Evolutionary conservation across 2,113 vertebrate species (phyloP), one percentile per base, ranked within the genome.

Genomic region (Callocephalon fimbriatum): DNA sequence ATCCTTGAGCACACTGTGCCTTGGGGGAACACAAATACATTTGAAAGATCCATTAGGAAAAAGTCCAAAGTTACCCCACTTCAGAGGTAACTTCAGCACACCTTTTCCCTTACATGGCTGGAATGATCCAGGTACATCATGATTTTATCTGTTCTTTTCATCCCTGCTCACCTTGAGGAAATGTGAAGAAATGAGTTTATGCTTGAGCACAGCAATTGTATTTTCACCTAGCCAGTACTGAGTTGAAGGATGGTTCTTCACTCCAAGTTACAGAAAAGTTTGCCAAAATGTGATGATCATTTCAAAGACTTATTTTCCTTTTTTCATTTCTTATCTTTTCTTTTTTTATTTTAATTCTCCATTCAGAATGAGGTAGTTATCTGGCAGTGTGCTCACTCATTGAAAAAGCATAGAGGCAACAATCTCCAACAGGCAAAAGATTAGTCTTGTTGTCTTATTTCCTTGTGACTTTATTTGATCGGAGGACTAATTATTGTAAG

Each of bases 1-100:
- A 25, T 12, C 25, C 12, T 47, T n/a, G 37, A 70, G 9, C 1
- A 3, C 1, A 0, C 4, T 45, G 7, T 74, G 6, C 32, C 32
- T 40, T 67, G 25, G 12, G 19, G 13, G 81, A 77, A 9, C 6
- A 26, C 29, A 86, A 78, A 44, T 61, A 6, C 8, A 23, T 81
- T 75, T 56, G 26, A 35, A 81, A 63, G n/a, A 51, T 38, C 35
- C 5, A 23, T 14, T 15, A 92, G 8, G 13, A 15, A 74, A 91
- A 95, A 67, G 1, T 5, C 29, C 31, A 47, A 75, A 16, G 4
- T 29, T 35, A 20, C 3, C 67, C 5, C 21, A 20, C 10, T 67
- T 91, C 13, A 78, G 35, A 59, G 9, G 23, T 3, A 50, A 9
- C 4, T 63, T 18, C 13, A 71, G 38, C 29, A 81, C 6, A 35